These are phyloP conservation scores for Arrhopalites spinosus DNA, from an alignment of 2,888 invertebrate genomes.

Conservation along the genomic window DNA sequence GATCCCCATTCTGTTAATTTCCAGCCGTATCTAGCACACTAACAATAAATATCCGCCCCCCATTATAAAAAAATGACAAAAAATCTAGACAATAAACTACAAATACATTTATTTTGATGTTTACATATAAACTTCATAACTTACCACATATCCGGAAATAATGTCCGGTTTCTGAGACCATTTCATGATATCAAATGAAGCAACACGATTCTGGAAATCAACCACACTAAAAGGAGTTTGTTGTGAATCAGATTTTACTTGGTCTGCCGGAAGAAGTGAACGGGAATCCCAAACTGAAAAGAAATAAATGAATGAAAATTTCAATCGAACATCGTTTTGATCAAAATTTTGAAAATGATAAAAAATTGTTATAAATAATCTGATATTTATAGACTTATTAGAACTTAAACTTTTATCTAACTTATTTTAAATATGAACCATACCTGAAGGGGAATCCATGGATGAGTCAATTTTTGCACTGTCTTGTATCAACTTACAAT, in stretches of 20 bases:
- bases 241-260: constrained; percentile 21
- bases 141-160: constrained; percentile 17
- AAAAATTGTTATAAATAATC: no score
- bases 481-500: constrained; percentile 19
- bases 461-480: not conserved
- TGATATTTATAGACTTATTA: no score
- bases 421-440: no score
- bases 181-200: constrained; percentile 23
- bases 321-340: no score
- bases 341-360: no score
- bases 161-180: constrained; percentile 37
- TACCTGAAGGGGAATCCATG: constrained; percentile 26
- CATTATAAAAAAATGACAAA: no score
- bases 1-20: constrained; percentile 34
- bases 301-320: no score
- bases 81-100: no score
- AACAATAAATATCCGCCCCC: not conserved
- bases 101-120: not conserved
- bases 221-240: constrained; percentile 18
- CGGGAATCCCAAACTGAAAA: no score
- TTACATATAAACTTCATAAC: not conserved
- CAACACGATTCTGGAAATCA: constrained; percentile 23
- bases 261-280: constrained; percentile 14
- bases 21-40: constrained; percentile 35
- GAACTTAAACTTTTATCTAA: no score